Evolutionary conservation across 2,797 vertebrate genomes (phyloP), one percentile per base, ranked within the genome.

Genomic region (Triplophysa yarkandensis): DNA sequence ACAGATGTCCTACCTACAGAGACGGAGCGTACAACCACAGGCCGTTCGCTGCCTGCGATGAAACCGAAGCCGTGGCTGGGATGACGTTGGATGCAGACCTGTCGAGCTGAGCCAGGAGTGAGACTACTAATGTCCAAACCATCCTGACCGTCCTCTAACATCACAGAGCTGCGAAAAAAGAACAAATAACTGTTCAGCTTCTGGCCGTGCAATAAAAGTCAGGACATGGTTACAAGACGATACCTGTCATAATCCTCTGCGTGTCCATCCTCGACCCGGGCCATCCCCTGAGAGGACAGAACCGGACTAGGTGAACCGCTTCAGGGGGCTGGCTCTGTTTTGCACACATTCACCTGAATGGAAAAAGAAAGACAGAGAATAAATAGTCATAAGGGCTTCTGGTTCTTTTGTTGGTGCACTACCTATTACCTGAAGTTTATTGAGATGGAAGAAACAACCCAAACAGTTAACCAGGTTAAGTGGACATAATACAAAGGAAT

Each of bases 71-170:
- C 97, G 93, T 92, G 91, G 87, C 82, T 84, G 27, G 94, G 93
- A 87, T 98, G 93, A 78, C 95, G 93, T 81, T 91, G 93, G 91
- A 99, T 91, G 84, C 89, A 95, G 92, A 98, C 95, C 89, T 96
- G 93, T 93, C 93, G 93, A 89, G 95, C 89, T 79, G 93, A 91
- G 90, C 92, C 93, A 91, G 95, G 88, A 92, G 94, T 94, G 93
- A 95, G 92, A 90, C 94, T 94, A 88, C 92, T 93, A 94, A 92
- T 95, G 95, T 98, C 96, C 97, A 96, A 96, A 93, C 91, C 95
- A 98, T 96, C 92, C 85, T 93, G 84, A 83, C 85, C 85, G 90
- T 94, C 93, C 89, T 95, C 95, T 93, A 90, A 93, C 93, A 95
- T 97, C 90, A 93, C 96, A 98, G 94, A 93, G 93, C 96, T 96